phyloP scores from a whole-genome alignment of 1,140 invertebrate genomes.

The Caerostris extrusa region DNA sequence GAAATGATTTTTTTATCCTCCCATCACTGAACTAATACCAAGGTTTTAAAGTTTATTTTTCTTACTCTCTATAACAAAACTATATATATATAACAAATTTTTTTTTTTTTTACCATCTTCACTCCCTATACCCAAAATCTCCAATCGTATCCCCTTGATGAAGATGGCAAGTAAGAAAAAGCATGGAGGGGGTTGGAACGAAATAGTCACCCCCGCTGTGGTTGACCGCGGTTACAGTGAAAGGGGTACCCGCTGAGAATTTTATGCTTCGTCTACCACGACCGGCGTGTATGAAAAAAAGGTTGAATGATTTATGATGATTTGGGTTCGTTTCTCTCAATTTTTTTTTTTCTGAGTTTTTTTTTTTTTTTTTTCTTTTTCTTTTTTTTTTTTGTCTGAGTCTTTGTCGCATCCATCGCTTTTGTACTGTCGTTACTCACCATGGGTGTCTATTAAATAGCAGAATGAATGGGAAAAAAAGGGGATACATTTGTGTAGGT shows the following conservation, averaged over 20 bases:
- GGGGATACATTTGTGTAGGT: slow-evolving; percentile 63
- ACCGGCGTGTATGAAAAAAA: slow-evolving; percentile 55
- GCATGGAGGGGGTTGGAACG: background rate
- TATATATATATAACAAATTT: slow-evolving; percentile 9
- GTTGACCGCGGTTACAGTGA: slow-evolving; percentile 73
- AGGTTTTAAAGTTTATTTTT: background rate
- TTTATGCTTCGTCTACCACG: slow-evolving; percentile 75
- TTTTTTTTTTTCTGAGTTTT: slow-evolving; percentile 18
- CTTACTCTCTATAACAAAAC: background rate
- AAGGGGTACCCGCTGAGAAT: slow-evolving; percentile 74
- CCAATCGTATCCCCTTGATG: slow-evolving; percentile 36
- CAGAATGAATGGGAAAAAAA: slow-evolving; percentile 56
- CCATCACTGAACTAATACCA: background rate
- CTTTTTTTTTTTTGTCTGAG: background rate
- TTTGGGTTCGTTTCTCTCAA: slow-evolving; percentile 59
- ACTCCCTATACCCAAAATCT: background rate
- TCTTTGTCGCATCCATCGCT: background rate
- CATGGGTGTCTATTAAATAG: slow-evolving; percentile 73
- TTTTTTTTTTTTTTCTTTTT: slow-evolving; percentile 7
- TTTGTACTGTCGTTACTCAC: slow-evolving; percentile 68
- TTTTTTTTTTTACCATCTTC: background rate
- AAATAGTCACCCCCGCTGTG: slow-evolving; percentile 61
- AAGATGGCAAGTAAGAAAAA: background rate
- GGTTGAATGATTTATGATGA: slow-evolving; percentile 76
- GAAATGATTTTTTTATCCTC: background rate